Evolutionary conservation across 1,140 invertebrate genomes (phyloP).

Genomic region (Sipha flava): DNA sequence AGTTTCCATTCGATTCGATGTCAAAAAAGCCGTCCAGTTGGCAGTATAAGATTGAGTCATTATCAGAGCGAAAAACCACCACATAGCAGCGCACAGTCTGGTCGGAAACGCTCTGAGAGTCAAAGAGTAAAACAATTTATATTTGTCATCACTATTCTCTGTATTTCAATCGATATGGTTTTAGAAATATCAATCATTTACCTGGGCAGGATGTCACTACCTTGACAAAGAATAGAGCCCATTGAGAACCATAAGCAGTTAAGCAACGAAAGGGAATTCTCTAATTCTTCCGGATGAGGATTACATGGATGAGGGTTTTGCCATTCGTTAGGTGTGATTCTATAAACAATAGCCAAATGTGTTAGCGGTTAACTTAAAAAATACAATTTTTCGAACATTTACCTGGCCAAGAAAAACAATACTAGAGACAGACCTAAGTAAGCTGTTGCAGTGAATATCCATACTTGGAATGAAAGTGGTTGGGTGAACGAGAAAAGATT

Average conservation of each 20-base stretch:
- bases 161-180: too few relatives aligned
- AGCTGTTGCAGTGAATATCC: constrained; percentile 84
- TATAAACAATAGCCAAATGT: constrained; percentile 43
- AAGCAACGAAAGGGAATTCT: constrained; percentile 84
- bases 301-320: constrained; percentile 76
- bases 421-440: constrained; percentile 77
- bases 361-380: not conserved
- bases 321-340: constrained; percentile 91
- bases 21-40: constrained; percentile 89
- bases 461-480: constrained; percentile 81
- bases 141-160: not conserved
- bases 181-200: constrained; percentile 47
- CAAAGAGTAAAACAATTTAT: not conserved
- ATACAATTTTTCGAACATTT: constrained; percentile 33
- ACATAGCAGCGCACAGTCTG: constrained; percentile 73
- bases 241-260: constrained; percentile 95
- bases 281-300: constrained; percentile 63
- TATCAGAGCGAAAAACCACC: constrained; percentile 95
- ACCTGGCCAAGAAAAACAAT: constrained; percentile 76
- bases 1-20: constrained; percentile 71
- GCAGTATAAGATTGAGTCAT: constrained; percentile 94
- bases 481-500: constrained; percentile 78
- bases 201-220: constrained; percentile 84
- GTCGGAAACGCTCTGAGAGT: constrained; percentile 58
- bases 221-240: constrained; percentile 86